Base-by-base conservation (phyloP, 2,797 vertebrate genomes). In the Oreonectes daqikongensis region DNA sequence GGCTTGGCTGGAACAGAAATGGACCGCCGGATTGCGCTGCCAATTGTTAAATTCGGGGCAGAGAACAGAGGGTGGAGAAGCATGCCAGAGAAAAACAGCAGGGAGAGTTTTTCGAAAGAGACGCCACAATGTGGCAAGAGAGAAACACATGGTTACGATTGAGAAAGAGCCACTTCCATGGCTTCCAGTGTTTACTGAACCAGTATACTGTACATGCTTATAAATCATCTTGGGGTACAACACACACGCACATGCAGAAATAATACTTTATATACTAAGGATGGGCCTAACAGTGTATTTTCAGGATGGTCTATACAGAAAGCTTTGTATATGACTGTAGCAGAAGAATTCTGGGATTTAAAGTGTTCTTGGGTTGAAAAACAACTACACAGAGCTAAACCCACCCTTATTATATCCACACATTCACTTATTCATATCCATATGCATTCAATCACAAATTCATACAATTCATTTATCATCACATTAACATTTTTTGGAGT, bases 1-100 rank as follows among this genome's bases (percentile, higher is more conserved):
- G 87, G 82, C 88, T 69, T 86, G 86, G 86, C 87, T 83, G 84
- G 72, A 83, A 88, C 85, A 82, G 86, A 86, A 86, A 87, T n/a
- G 53, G 55, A 84, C 80, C 77, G 82, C 87, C 87, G 71, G 55
- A 86, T 69, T 81, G 88, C 86, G 88, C 85, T 90, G 88, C 84
- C 87, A 91, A 89, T 88, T 90, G 86, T 87, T n/a, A 85, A 88
- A 91, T 89, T 88, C 88, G 86, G 72, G 69, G 44, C 42, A 73
- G 63, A 60, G 53, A 73, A 67, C 53, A 61, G 53, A 60, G 53
- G 26, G 73, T 32, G 30, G 59, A n/a, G 22, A 59, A 77, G 52
- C 46, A 69, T 71, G 85, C 87, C 87, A 89, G 84, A 86, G 67
- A 89, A 88, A 72, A 91, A 86, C 83, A 87, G 77, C 76, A 81